Conservation (phyloP, 1,140 invertebrate species). For the Aphelenchoides fujianensis region DNA sequence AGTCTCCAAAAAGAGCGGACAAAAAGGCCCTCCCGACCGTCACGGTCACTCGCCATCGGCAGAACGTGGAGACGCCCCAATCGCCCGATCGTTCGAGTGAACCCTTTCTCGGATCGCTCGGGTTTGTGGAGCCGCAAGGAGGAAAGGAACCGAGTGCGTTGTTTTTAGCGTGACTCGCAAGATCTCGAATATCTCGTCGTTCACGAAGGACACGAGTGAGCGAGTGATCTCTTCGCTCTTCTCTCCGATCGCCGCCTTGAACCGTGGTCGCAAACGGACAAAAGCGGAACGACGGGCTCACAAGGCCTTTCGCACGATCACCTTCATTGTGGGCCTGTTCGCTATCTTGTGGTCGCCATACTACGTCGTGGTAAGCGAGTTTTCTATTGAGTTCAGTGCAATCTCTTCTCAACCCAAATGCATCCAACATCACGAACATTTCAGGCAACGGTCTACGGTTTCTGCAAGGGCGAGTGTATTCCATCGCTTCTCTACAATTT, state of each 20-base stretch:
- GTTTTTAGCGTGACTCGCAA: constrained; percentile 46
- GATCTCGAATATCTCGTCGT: constrained; percentile 37
- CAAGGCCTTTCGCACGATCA: constrained; percentile 58
- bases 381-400: background rate
- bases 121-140: constrained; percentile 15
- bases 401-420: no score
- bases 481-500: constrained; percentile 57
- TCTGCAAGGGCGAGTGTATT: constrained; percentile 61
- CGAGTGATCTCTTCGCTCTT: constrained; percentile 51
- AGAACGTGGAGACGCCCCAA: constrained; percentile 6
- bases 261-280: constrained; percentile 53
- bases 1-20: background rate
- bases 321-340: constrained; percentile 61
- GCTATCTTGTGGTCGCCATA: constrained; percentile 63
- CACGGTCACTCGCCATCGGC: constrained; percentile 22
- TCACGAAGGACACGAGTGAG: constrained; percentile 40
- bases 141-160: background rate
- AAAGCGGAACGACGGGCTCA: constrained; percentile 60
- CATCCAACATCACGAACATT: no score
- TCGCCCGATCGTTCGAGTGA: constrained; percentile 13
- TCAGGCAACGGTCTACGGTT: constrained; percentile 60
- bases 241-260: constrained; percentile 54
- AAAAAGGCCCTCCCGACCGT: constrained; percentile 21
- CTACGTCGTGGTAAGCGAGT: constrained; percentile 55
- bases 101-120: constrained; percentile 19